A percentile compares a stretch with the other conserved stretches of the same genome.
Conservation (phyloP, 2,888 invertebrate genomes). For the Hyppa rectilinea region DNA sequence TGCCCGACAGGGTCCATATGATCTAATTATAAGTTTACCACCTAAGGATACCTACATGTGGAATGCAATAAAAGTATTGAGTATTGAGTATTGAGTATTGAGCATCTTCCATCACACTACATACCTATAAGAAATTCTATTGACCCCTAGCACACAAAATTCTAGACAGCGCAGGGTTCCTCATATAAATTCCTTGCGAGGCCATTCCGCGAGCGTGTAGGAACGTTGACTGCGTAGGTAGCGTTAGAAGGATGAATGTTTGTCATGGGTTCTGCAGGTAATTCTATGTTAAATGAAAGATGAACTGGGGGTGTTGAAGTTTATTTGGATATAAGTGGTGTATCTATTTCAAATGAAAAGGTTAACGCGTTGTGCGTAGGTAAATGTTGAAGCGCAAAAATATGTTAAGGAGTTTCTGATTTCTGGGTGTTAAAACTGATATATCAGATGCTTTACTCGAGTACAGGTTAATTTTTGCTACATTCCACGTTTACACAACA, state of each 20-base stretch:
- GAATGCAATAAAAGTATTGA: too few species aligned
- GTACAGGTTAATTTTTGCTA: too few species aligned
- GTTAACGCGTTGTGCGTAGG: background rate
- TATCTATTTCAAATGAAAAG: constrained; percentile 13
- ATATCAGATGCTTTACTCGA: too few species aligned
- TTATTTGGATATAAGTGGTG: constrained; percentile 8
- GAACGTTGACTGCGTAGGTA: constrained; percentile 23
- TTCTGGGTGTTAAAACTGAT: too few species aligned
- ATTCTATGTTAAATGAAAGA: constrained; percentile 18
- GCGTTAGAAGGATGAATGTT: constrained; percentile 29
- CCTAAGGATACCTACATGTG: too few species aligned
- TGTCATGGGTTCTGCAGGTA: constrained; percentile 36
- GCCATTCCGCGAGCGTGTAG: constrained; percentile 55
- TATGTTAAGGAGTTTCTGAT: too few species aligned
- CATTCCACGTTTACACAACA: too few species aligned
- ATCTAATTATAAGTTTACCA: too few species aligned
- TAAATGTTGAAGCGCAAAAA: too few species aligned
- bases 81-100: too few species aligned
- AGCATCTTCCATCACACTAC: constrained; percentile 33
- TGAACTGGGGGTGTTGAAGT: background rate
- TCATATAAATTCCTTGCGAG: constrained; percentile 65
- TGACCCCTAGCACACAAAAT: constrained; percentile 43
- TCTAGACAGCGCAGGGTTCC: constrained; percentile 36
- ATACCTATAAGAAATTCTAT: constrained; percentile 60
- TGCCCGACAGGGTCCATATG: too few species aligned